Conservation (phyloP, 2,797 vertebrate genomes). For the Ptychobarbus kaznakovi region DNA sequence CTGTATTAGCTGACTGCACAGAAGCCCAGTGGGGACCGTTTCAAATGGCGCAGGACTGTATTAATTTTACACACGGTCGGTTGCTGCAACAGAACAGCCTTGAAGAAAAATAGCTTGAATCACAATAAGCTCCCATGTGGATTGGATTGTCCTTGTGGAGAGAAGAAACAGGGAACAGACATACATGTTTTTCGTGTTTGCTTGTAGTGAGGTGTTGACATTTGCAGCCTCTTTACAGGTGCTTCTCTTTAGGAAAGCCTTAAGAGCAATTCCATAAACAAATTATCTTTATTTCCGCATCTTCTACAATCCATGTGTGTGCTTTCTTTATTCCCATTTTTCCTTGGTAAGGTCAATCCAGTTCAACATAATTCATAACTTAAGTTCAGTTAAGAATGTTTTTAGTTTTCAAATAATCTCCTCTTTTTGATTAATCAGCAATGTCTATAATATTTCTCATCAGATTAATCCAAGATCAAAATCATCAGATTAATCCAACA, state of each 20-base stretch:
- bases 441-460: too few relatives aligned
- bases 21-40: slow-evolving; percentile 35
- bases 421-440: background rate
- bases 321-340: background rate
- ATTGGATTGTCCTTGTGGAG: slow-evolving; percentile 1
- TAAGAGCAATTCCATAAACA: slow-evolving; percentile 11
- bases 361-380: too few relatives aligned
- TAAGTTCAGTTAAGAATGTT: background rate
- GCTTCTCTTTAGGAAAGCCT: slow-evolving; percentile 8
- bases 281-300: background rate
- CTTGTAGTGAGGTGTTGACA: background rate
- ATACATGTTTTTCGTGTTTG: slow-evolving; percentile 22
- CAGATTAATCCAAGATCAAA: too few relatives aligned
- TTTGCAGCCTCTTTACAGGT: slow-evolving; percentile 11
- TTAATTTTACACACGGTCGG: slow-evolving; percentile 36
- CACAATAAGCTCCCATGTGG: slow-evolving; percentile 26
- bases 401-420: background rate
- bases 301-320: background rate
- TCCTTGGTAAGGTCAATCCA: background rate
- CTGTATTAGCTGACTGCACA: slow-evolving; percentile 32
- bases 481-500: too few relatives aligned
- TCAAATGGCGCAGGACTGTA: slow-evolving; percentile 17
- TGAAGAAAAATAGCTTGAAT: slow-evolving; percentile 14
- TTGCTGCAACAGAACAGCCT: slow-evolving; percentile 12
- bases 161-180: background rate